These are phyloP conservation scores for Agrypnus murinus DNA, from an alignment of 2,888 invertebrate genomes.

Conservation along the genomic window DNA sequence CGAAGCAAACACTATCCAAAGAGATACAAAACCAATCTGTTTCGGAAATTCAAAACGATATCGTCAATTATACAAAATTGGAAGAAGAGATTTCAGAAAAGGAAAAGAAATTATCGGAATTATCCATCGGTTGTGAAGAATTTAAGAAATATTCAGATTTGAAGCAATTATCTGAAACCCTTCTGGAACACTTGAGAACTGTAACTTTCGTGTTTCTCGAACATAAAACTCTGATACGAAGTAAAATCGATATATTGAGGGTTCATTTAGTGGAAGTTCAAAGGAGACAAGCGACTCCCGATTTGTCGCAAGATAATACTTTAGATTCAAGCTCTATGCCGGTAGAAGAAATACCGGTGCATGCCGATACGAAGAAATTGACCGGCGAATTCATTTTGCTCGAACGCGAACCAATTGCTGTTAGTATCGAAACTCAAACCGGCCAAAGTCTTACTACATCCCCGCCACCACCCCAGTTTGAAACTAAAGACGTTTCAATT, in stretches of 20 bases:
- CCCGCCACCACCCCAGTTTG: slow-evolving; percentile 58
- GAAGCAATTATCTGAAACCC: slow-evolving; percentile 69
- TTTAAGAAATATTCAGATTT: slow-evolving; percentile 72
- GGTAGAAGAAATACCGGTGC: slow-evolving; percentile 75
- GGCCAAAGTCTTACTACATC: slow-evolving; percentile 75
- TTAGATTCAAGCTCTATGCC: slow-evolving; percentile 83
- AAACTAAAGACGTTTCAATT: slow-evolving; percentile 73
- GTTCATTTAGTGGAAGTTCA: slow-evolving; percentile 69
- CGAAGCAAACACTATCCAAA: slow-evolving; percentile 64
- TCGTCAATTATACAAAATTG: slow-evolving; percentile 65
- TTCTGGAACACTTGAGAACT: slow-evolving; percentile 75
- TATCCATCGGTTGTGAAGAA: slow-evolving; percentile 71
- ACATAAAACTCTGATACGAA: slow-evolving; percentile 74
- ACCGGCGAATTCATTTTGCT: slow-evolving; percentile 55
- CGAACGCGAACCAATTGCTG: slow-evolving; percentile 58
- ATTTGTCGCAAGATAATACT: slow-evolving; percentile 75
- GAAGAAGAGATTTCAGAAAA: slow-evolving; percentile 70
- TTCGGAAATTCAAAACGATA: slow-evolving; percentile 63
- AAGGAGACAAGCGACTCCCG: slow-evolving; percentile 64
- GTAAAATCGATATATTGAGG: slow-evolving; percentile 75
- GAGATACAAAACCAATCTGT: slow-evolving; percentile 60
- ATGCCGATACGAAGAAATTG: slow-evolving; percentile 58
- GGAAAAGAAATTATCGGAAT: slow-evolving; percentile 71
- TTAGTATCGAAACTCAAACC: slow-evolving; percentile 80
- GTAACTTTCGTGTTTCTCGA: slow-evolving; percentile 76